These are phyloP conservation scores for Clarias magur DNA, from an alignment of 2,113 vertebrate species.

Conservation along the genomic window DNA sequence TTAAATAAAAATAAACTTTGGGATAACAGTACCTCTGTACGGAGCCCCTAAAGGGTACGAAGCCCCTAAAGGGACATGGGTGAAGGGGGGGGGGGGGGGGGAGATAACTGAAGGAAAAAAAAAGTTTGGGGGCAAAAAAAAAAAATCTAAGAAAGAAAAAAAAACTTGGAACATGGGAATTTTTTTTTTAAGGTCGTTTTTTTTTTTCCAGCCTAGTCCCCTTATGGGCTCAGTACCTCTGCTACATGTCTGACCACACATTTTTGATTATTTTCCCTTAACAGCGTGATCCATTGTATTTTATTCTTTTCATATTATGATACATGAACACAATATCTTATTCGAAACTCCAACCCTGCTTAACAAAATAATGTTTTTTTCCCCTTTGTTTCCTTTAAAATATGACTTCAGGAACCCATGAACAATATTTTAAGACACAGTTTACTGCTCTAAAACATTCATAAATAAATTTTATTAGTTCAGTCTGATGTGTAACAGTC, in stretches of 20 bases:
- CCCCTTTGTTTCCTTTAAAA: neutral
- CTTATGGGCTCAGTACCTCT: neutral
- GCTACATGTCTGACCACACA: neutral
- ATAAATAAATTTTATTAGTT: neutral
- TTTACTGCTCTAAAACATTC: constrained; percentile 2
- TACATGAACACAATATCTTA: neutral
- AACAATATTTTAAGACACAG: neutral
- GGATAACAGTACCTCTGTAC: neutral
- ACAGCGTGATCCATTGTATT: neutral
- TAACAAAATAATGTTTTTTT: neutral
- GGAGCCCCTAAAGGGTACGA: too few relatives aligned
- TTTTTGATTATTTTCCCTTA: neutral
- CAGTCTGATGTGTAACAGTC: neutral
- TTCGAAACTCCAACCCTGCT: neutral
- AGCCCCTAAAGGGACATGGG: too few relatives aligned
- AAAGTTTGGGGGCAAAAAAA: too few relatives aligned
- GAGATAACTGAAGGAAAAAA: too few relatives aligned
- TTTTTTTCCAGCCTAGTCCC: too few relatives aligned
- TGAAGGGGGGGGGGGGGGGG: too few relatives aligned
- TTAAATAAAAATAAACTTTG: neutral
- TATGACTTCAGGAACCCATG: neutral
- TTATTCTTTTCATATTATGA: neutral
- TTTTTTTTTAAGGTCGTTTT: too few relatives aligned
- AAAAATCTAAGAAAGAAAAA: too few relatives aligned
- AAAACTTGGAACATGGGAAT: too few relatives aligned